These are phyloP conservation scores for Myathropa florea DNA, from an alignment of 2,888 invertebrate genomes.

Conservation along the genomic window DNA sequence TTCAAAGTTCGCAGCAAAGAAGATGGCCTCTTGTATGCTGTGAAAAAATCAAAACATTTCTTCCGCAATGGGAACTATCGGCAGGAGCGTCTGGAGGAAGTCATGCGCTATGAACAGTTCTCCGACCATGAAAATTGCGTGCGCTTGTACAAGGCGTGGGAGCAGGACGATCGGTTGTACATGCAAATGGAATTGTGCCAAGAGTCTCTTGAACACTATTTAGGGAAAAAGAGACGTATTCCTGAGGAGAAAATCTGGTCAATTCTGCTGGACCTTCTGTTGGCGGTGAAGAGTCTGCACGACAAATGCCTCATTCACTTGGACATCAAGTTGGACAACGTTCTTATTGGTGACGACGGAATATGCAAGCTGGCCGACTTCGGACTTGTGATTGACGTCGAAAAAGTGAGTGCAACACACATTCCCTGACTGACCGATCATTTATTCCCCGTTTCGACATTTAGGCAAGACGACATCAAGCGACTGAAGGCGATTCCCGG, in stretches of 20 bases:
- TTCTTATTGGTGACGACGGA: constrained; percentile 85
- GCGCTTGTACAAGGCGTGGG: constrained; percentile 87
- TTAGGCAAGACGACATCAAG: constrained; percentile 82
- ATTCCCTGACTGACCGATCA: not conserved
- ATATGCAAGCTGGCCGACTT: constrained; percentile 88
- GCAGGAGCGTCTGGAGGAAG: constrained; percentile 84
- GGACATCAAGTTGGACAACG: constrained; percentile 90
- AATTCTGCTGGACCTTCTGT: constrained; percentile 84
- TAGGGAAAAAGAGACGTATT: constrained; percentile 82
- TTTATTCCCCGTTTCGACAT: constrained; percentile 52
- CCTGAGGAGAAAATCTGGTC: constrained; percentile 85
- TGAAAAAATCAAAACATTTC: constrained; percentile 85
- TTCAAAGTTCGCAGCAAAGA: constrained; percentile 85
- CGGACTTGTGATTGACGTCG: constrained; percentile 86
- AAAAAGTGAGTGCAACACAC: constrained; percentile 77
- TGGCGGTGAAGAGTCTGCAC: constrained; percentile 86
- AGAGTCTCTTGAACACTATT: constrained; percentile 83
- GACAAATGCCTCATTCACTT: constrained; percentile 86
- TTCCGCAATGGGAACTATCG: constrained; percentile 84
- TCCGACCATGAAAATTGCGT: constrained; percentile 86
- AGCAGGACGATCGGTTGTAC: constrained; percentile 85
- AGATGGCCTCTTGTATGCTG: constrained; percentile 86
- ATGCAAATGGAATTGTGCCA: constrained; percentile 88
- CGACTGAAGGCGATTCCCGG: constrained; percentile 88
- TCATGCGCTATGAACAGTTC: constrained; percentile 86